These are phyloP conservation scores for Xylota sylvarum DNA, from an alignment of 2,888 invertebrate species.

Conservation along the genomic window DNA sequence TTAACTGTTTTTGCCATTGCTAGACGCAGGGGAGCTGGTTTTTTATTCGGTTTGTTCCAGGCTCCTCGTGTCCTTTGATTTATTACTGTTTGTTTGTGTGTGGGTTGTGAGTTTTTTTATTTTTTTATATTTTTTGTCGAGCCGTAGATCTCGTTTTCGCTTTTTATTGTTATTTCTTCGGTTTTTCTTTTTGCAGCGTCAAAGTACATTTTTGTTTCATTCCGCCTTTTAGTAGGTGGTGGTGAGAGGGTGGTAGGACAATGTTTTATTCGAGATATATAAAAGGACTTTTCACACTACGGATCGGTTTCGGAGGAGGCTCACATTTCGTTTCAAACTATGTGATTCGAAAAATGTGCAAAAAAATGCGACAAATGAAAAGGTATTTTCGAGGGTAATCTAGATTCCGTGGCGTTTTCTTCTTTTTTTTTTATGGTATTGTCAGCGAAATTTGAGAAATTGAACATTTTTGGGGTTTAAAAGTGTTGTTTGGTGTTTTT, in stretches of 20 bases:
- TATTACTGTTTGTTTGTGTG: slow-evolving; percentile 59
- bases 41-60: slow-evolving; percentile 18
- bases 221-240: slow-evolving; percentile 29
- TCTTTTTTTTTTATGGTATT: slow-evolving; percentile 38
- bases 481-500: background rate
- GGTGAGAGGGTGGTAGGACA: too few species aligned
- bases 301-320: slow-evolving; percentile 35
- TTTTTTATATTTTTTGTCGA: slow-evolving; percentile 25
- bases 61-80: slow-evolving; percentile 68
- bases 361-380: slow-evolving; percentile 46
- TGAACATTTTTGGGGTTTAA: slow-evolving; percentile 24
- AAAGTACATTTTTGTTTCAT: slow-evolving; percentile 59
- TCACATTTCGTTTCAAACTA: slow-evolving; percentile 13
- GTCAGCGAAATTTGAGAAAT: slow-evolving; percentile 29
- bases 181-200: slow-evolving; percentile 43
- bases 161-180: slow-evolving; percentile 71
- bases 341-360: slow-evolving; percentile 50
- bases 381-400: slow-evolving; percentile 41
- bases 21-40: slow-evolving; percentile 30
- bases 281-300: slow-evolving; percentile 30
- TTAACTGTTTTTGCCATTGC: slow-evolving; percentile 51
- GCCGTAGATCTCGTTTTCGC: slow-evolving; percentile 63
- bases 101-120: background rate
- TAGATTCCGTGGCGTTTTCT: slow-evolving; percentile 24
- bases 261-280: slow-evolving; percentile 36